Base-by-base conservation (phyloP, 2,113 vertebrate species). In the Xenopus laevis region DNA sequence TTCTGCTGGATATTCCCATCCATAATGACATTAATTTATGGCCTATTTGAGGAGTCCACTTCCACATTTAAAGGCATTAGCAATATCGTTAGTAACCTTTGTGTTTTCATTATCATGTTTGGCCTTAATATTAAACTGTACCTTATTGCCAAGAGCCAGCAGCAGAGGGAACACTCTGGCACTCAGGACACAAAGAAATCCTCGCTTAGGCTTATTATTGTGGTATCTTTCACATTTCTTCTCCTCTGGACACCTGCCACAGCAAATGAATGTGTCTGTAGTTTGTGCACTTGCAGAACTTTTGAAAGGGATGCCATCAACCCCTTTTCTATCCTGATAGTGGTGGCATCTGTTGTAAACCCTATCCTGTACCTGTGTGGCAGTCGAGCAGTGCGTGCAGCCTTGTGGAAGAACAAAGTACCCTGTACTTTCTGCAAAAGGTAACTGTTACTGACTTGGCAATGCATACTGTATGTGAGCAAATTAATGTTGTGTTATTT, bases 1-100 rank as follows among this genome's bases (percentile, higher is more conserved):
- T 67, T 67, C 18, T 67, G 65, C 65, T 67, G 65, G 65, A 2
- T 67, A 23, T 67, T 67, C 20, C 45, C 46, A 11, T 45, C 52
- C 21, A 15, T 12, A 13, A 67, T 52, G 45, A 50, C 47, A 23
- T 67, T 2, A 52, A 23, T 67, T 2, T 67, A 67, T 23, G 18
- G 44, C 18, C 45, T 67, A 5, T 20, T 67, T 23, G 65, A 46
- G 23, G 18, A 12, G 3, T 67, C 65, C 10, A 47, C 65, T 52
- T 50, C 45, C 20, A 52, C 65, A 15, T 20, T 67, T 50, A 67
- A 52, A 67, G 65, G n/a, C 16, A 52, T 50, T 13, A 67, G 45
- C 46, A 67, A 67, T 13, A 52, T 67, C 52, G 23, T 67, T 67
- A 67, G 44, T 7, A 67, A 67, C 46, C 5, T 67, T 23, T 45